A percentile compares a stretch with the other conserved stretches of the same genome.
These are phyloP conservation scores for Sinopyrophorus schimmeli DNA, from an alignment of 2,888 invertebrate genomes.

Conservation along the genomic window DNA sequence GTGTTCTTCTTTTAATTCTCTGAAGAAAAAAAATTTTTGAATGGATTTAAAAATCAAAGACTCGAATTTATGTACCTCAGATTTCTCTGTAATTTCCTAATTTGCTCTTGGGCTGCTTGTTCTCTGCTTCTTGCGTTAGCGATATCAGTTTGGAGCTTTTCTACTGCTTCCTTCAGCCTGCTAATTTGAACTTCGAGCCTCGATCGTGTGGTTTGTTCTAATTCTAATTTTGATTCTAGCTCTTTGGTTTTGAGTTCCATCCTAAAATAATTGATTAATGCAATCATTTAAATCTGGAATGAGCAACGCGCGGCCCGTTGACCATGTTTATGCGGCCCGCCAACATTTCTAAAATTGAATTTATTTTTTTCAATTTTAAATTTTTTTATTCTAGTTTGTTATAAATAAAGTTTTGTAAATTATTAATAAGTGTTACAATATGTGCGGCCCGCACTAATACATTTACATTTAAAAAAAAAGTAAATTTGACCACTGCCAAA, in stretches of 20 bases:
- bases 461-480: too few species aligned
- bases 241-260: conserved; percentile 87
- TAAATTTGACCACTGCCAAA: too few species aligned
- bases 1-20: conserved; percentile 80
- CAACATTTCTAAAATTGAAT: too few species aligned
- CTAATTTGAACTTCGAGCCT: conserved; percentile 78
- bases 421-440: too few species aligned
- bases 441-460: too few species aligned
- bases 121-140: conserved; percentile 72
- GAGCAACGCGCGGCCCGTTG: too few species aligned
- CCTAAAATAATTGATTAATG: conserved; percentile 46
- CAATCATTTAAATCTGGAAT: too few species aligned
- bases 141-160: conserved; percentile 73
- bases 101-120: conserved; percentile 74
- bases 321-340: too few species aligned
- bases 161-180: conserved; percentile 72
- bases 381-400: too few species aligned
- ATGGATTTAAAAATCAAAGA: neutral
- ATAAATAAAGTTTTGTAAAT: too few species aligned
- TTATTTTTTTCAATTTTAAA: too few species aligned
- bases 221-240: conserved; percentile 85
- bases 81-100: conserved; percentile 73
- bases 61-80: conserved; percentile 53
- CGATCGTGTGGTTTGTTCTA: conserved; percentile 85
- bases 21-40: conserved; percentile 42